Conservation (phyloP, 2,113 vertebrate species). For the Capricornis sumatraensis region DNA sequence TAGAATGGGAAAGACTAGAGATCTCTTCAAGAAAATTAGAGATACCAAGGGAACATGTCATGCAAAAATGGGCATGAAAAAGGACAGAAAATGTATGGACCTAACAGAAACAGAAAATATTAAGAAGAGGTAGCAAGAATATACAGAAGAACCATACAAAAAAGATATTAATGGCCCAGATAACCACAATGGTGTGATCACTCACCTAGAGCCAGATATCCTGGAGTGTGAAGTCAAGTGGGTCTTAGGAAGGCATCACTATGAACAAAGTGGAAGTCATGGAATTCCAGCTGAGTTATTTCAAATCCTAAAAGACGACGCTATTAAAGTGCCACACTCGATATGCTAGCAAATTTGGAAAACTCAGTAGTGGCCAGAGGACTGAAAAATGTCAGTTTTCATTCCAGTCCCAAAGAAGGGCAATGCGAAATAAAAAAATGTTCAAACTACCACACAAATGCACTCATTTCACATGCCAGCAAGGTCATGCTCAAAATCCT, state of each 20-base stretch:
- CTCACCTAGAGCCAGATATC: background rate
- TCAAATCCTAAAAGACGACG: background rate
- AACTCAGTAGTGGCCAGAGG: background rate
- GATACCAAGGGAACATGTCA: background rate
- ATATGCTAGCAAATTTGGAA: background rate
- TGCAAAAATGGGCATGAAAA: background rate
- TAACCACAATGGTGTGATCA: background rate
- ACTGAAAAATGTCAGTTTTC: background rate
- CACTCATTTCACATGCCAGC: background rate
- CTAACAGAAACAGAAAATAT: background rate
- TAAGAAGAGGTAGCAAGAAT: background rate
- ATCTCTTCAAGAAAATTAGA: background rate
- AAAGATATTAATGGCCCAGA: background rate
- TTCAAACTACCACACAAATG: background rate
- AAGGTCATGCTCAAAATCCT: background rate
- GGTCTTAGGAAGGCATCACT: background rate
- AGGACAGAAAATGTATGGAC: background rate
- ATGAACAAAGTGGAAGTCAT: background rate
- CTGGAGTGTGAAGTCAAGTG: background rate
- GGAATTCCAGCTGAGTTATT: background rate
- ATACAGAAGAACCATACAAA: background rate
- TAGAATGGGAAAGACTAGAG: background rate
- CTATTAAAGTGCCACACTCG: background rate
- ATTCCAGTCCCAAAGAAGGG: background rate
- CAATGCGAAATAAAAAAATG: background rate